phyloP scores from a whole-genome alignment of 2,888 invertebrate species.

The Pterobdella sp. region DNA sequence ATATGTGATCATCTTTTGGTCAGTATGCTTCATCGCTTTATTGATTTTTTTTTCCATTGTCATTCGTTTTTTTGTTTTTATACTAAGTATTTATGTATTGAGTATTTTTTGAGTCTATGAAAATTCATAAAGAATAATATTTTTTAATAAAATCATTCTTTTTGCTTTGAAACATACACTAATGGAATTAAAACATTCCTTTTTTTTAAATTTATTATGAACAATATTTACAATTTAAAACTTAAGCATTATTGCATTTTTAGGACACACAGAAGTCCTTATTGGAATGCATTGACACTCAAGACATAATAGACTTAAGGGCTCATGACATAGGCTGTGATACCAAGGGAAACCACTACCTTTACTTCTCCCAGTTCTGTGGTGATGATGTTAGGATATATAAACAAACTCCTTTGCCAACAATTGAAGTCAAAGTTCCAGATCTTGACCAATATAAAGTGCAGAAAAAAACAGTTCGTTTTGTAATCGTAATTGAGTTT shows the following conservation, averaged over 20 bases:
- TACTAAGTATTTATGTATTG: too few relatives aligned
- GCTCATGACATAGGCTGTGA: constrained; percentile 55
- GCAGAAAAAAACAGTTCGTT: too few relatives aligned
- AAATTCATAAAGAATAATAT: too few relatives aligned
- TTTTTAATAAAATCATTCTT: too few relatives aligned
- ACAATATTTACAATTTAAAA: neutral
- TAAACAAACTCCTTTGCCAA: constrained; percentile 47
- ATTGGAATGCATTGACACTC: constrained; percentile 54
- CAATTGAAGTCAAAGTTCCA: constrained; percentile 2
- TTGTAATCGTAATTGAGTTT: too few relatives aligned
- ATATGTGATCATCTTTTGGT: constrained; percentile 55
- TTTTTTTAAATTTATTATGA: neutral
- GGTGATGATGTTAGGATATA: constrained; percentile 56
- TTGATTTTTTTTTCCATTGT: too few relatives aligned
- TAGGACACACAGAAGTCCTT: constrained; percentile 56
- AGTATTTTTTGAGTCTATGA: too few relatives aligned
- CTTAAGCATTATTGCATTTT: constrained; percentile 17
- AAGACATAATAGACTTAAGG: constrained; percentile 52
- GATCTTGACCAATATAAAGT: neutral
- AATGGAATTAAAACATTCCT: too few relatives aligned
- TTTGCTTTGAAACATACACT: too few relatives aligned
- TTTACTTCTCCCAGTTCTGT: constrained; percentile 57
- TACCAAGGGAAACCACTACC: constrained; percentile 54
- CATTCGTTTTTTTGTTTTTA: too few relatives aligned
- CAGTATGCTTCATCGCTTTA: too few relatives aligned